Percentiles rank a stretch among this genome's conserved stretches.
Evolutionary conservation across 2,113 vertebrate genomes (phyloP).

Genomic region (Tinamus guttatus): DNA sequence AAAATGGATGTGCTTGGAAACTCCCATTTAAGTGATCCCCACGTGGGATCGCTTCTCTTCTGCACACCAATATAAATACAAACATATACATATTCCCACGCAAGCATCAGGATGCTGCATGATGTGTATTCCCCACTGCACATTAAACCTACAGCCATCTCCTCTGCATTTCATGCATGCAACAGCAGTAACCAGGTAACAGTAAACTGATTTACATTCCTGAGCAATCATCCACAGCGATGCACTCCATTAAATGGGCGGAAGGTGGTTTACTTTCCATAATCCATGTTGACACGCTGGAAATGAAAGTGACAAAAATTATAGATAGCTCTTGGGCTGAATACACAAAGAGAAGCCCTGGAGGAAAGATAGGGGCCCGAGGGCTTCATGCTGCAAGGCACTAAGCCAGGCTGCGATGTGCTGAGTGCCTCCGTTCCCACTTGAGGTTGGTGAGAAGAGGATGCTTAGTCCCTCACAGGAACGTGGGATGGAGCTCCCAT

Average conservation of each 20-base stretch:
- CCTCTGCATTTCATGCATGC: not conserved
- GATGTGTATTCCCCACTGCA: not conserved
- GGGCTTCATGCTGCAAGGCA: not conserved
- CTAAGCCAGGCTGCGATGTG: not conserved
- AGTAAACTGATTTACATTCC: constrained; percentile 23
- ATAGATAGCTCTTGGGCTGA: not conserved
- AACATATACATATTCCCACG: not conserved
- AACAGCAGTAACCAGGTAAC: constrained; percentile 65
- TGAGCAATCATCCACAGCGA: not conserved
- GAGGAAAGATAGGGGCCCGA: not conserved
- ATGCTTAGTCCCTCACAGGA: not conserved
- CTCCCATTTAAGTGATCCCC: not conserved
- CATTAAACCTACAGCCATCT: not conserved
- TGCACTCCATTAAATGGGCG: not conserved
- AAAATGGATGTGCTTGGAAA: not conserved
- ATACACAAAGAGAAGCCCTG: not conserved
- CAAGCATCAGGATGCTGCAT: not conserved
- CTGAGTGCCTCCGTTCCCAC: not conserved
- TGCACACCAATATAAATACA: not conserved
- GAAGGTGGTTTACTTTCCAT: constrained; percentile 40
- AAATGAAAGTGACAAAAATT: constrained; percentile 45
- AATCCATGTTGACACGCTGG: constrained; percentile 30
- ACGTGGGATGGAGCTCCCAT: not conserved
- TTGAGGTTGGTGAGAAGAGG: not conserved
- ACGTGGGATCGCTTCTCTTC: not conserved